Conservation (phyloP, 2,113 vertebrate genomes). For the Apus apus region DNA sequence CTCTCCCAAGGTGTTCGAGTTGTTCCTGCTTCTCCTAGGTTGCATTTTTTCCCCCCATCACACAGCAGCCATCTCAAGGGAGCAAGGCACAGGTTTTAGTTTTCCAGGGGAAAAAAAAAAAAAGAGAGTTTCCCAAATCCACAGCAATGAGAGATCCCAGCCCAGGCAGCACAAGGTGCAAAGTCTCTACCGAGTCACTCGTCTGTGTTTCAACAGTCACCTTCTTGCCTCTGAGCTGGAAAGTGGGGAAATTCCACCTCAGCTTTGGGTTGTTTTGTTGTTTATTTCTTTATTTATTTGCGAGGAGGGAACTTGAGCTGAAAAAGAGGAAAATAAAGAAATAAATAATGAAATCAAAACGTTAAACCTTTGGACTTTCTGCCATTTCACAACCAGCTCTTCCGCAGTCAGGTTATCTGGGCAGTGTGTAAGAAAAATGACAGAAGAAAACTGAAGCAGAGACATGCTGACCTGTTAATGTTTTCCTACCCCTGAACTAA, state of each 20-base stretch:
- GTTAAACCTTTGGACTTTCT: neutral
- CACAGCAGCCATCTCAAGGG: fast-evolving
- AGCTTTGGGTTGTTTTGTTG: too few species aligned
- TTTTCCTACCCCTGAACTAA: neutral
- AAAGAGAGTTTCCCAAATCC: neutral
- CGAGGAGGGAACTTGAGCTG: neutral
- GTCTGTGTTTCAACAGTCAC: too few species aligned
- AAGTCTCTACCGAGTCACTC: neutral
- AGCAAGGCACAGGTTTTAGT: neutral
- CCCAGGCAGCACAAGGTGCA: fast-evolving
- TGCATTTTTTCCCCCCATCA: neutral
- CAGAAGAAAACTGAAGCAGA: fast-evolving
- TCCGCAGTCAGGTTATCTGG: neutral
- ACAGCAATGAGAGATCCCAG: fast-evolving
- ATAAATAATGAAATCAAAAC: too few species aligned
- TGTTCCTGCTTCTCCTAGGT: neutral
- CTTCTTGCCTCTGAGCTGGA: neutral
- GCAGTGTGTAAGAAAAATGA: fast-evolving
- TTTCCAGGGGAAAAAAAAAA: neutral
- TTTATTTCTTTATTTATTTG: too few species aligned
- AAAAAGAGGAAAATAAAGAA: fast-evolving
- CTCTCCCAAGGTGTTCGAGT: too few species aligned
- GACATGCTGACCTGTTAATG: fast-evolving
- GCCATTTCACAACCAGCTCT: neutral
- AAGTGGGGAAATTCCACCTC: neutral